Evolutionary conservation across 2,888 invertebrate species (phyloP).

Genomic region (Ormyrus thymus): DNA sequence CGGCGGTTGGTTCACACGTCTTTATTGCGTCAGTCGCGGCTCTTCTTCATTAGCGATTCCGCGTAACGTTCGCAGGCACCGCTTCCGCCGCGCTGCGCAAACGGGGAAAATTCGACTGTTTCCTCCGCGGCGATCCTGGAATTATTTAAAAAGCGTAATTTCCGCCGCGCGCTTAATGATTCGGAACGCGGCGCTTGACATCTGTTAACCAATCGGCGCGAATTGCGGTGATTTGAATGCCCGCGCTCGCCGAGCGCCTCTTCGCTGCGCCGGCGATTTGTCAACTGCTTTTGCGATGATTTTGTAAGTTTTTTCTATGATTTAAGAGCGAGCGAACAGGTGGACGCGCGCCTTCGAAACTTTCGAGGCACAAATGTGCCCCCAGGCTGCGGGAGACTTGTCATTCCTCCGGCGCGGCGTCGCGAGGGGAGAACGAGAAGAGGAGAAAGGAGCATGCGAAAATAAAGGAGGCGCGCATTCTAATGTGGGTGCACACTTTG

Average conservation of each 20-base stretch:
- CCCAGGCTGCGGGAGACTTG: not conserved
- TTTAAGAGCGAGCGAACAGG: too few relatives aligned
- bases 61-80: not conserved
- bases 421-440: not conserved
- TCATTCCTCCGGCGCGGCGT: slow-evolving; percentile 26
- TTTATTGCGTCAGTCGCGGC: too few relatives aligned
- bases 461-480: slow-evolving; percentile 53
- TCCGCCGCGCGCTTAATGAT: slow-evolving; percentile 26
- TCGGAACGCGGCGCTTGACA: not conserved
- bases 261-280: slow-evolving; percentile 30
- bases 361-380: not conserved
- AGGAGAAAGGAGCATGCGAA: not conserved
- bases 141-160: slow-evolving; percentile 11
- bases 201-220: slow-evolving; percentile 52
- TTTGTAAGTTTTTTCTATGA: slow-evolving; percentile 16
- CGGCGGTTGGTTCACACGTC: not conserved
- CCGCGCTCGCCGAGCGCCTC: slow-evolving; percentile 20
- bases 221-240: slow-evolving; percentile 64
- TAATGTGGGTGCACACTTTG: slow-evolving; percentile 62
- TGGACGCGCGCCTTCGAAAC: too few relatives aligned
- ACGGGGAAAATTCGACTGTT: not conserved
- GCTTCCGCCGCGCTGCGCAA: not conserved
- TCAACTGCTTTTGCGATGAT: slow-evolving; percentile 25
- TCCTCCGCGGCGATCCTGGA: not conserved
- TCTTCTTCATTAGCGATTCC: slow-evolving; percentile 22